Percentiles rank a stretch among this genome's conserved stretches.
phyloP scores from a whole-genome alignment of 2,888 invertebrate species.

The Cryptops parisi region DNA sequence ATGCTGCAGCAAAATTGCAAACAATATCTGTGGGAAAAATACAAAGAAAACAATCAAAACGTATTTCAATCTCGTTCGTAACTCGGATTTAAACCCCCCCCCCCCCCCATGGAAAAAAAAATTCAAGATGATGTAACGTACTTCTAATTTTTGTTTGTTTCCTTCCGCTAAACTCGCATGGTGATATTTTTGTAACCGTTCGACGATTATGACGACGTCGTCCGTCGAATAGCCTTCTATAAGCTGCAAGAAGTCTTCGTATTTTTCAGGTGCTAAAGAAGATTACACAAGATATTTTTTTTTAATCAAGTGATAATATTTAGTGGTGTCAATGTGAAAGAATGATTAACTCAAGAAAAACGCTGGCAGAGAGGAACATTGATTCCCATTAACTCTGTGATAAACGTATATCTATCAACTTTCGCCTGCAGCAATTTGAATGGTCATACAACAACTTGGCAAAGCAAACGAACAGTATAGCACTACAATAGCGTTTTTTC shows the following conservation, averaged over 20 bases:
- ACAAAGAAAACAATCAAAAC: background rate
- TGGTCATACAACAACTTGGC: too few species aligned
- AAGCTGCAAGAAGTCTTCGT: conserved; percentile 47
- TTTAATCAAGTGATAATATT: background rate
- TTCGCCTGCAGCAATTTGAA: too few species aligned
- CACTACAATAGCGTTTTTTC: too few species aligned
- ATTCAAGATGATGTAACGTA: conserved; percentile 17
- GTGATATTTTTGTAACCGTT: conserved; percentile 72
- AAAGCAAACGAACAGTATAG: too few species aligned
- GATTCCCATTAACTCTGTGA: too few species aligned
- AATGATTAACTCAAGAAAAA: too few species aligned
- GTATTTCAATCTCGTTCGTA: too few species aligned
- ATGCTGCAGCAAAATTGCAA: conserved; percentile 60
- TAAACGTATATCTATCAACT: too few species aligned
- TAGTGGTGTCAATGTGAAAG: too few species aligned
- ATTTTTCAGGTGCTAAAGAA: conserved; percentile 43
- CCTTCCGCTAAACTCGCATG: conserved; percentile 62
- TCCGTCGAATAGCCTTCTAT: conserved; percentile 45
- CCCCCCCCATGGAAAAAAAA: too few species aligned
- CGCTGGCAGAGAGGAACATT: too few species aligned
- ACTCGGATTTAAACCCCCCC: too few species aligned
- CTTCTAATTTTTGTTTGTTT: conserved; percentile 59
- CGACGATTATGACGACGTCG: conserved; percentile 55
- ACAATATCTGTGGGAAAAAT: conserved; percentile 38
- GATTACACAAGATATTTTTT: background rate